Percentiles rank a stretch among this genome's conserved stretches.
Conservation (phyloP, 1,140 invertebrate genomes). For the Drosophila pruinosa region DNA sequence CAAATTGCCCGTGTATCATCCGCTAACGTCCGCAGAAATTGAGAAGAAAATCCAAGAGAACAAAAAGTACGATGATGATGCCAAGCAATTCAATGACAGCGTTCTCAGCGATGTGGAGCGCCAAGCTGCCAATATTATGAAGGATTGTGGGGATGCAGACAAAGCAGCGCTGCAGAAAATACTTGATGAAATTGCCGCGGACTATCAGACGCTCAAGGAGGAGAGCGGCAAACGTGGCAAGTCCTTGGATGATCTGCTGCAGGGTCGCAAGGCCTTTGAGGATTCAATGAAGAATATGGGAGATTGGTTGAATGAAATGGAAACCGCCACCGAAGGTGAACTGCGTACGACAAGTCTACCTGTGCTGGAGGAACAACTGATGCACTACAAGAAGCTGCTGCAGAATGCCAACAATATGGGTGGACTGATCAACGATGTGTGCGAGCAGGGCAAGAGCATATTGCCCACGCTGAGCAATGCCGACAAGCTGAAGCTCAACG, state of each 20-base stretch:
- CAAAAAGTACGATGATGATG: constrained; percentile 89
- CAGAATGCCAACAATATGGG: constrained; percentile 89
- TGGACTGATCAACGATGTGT: constrained; percentile 88
- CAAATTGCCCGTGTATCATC: constrained; percentile 89
- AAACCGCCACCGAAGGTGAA: constrained; percentile 91
- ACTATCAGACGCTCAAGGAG: constrained; percentile 88
- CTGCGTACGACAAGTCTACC: constrained; percentile 90
- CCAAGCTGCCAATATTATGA: constrained; percentile 89
- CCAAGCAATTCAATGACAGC: constrained; percentile 90
- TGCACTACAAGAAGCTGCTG: constrained; percentile 91
- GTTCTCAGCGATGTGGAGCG: constrained; percentile 90
- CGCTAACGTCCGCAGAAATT: constrained; percentile 88
- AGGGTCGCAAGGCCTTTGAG: constrained; percentile 91
- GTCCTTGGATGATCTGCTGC: constrained; percentile 88
- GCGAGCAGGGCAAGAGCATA: constrained; percentile 91
- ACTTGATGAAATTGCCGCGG: constrained; percentile 87
- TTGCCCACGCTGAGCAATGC: constrained; percentile 91
- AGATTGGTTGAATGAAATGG: constrained; percentile 93
- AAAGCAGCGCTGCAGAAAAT: constrained; percentile 86
- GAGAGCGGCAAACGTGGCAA: constrained; percentile 89
- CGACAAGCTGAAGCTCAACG: constrained; percentile 91
- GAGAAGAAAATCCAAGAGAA: constrained; percentile 91
- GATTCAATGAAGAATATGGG: constrained; percentile 90
- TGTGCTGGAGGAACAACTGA: constrained; percentile 92
- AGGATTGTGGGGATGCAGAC: constrained; percentile 91